Conservation (phyloP, 2,797 vertebrate genomes). For the Buceros bicornis region DNA sequence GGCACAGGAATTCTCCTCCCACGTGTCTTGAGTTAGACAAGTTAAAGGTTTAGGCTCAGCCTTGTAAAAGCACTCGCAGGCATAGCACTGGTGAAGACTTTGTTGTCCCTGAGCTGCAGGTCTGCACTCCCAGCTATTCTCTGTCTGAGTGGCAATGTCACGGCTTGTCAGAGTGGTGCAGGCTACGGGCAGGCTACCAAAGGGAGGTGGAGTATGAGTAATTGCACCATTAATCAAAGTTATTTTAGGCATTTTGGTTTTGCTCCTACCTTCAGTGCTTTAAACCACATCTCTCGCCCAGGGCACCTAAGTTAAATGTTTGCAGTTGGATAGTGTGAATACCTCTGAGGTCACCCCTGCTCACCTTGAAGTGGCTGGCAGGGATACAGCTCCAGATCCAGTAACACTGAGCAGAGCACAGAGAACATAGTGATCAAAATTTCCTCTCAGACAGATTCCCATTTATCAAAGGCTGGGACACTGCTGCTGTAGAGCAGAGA, state of each 20-base stretch:
- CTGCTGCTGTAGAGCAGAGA: background rate
- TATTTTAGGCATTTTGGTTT: slow-evolving; percentile 10
- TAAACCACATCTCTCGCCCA: background rate
- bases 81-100: background rate
- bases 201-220: background rate
- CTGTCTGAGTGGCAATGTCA: background rate
- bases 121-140: background rate
- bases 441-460: background rate
- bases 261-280: background rate
- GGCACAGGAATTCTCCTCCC: background rate
- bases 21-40: background rate
- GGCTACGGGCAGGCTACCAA: background rate
- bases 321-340: background rate
- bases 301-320: background rate
- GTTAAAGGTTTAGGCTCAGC: background rate
- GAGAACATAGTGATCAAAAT: background rate
- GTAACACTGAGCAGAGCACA: background rate
- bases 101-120: background rate
- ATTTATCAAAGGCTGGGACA: background rate
- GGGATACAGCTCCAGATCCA: background rate
- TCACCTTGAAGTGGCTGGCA: background rate
- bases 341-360: background rate
- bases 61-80: background rate
- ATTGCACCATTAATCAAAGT: background rate
- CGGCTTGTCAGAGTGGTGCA: accelerated